Conservation (phyloP, 2,888 invertebrate genomes). For the Clistopyga incitator region DNA sequence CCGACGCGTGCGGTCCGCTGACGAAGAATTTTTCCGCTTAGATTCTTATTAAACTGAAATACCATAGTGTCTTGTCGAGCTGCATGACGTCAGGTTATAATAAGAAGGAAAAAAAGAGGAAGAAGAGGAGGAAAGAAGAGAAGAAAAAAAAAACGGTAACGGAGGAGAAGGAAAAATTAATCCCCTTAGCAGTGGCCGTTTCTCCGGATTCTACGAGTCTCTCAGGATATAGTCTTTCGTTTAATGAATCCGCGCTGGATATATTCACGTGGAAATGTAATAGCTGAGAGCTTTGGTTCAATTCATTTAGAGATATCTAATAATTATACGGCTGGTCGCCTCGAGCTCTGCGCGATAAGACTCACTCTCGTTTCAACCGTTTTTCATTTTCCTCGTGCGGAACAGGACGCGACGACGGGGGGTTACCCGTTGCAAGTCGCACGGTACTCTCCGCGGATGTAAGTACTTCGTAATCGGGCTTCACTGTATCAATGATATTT, state of each 20-base stretch:
- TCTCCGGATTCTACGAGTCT: constrained; percentile 22
- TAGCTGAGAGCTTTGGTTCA: constrained; percentile 33
- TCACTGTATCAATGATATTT: constrained; percentile 68
- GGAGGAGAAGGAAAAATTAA: constrained; percentile 34
- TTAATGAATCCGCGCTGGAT: constrained; percentile 38
- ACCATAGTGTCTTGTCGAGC: constrained; percentile 19
- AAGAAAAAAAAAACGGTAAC: neutral
- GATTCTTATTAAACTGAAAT: constrained; percentile 50
- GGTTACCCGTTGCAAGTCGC: constrained; percentile 25
- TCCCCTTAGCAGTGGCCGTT: constrained; percentile 28
- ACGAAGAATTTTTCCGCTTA: constrained; percentile 61
- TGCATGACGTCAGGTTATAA: constrained; percentile 6
- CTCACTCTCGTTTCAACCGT: constrained; percentile 18
- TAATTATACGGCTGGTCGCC: constrained; percentile 48
- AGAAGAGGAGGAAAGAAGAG: constrained; percentile 14
- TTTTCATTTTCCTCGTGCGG: neutral
- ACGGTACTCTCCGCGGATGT: constrained; percentile 27
- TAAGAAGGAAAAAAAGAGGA: constrained; percentile 23
- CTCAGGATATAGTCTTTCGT: constrained; percentile 16
- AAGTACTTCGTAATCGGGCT: constrained; percentile 51
- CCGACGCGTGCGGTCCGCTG: constrained; percentile 45
- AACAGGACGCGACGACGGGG: constrained; percentile 25
- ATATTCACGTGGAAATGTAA: constrained; percentile 19
- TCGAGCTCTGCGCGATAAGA: constrained; percentile 17
- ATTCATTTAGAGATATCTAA: constrained; percentile 51